A percentile compares a stretch with the other conserved stretches of the same genome.
These are phyloP conservation scores for Nannoperca australis DNA, from an alignment of 2,797 vertebrate species.

Conservation along the genomic window DNA sequence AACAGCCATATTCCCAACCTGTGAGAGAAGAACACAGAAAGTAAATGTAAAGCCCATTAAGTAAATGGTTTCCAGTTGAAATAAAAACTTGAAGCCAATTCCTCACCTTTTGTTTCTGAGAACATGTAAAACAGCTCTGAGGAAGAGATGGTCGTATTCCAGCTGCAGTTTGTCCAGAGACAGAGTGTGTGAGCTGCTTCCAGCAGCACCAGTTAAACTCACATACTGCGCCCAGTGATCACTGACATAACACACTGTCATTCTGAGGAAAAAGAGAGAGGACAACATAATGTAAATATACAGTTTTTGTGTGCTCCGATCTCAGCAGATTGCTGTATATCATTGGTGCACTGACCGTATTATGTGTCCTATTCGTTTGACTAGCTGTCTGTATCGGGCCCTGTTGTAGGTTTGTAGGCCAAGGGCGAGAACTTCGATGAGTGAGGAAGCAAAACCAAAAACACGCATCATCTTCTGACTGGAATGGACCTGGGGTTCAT, in stretches of 20 bases:
- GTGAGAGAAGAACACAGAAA: constrained; percentile 30
- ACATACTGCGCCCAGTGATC: constrained; percentile 97
- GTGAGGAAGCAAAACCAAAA: constrained; percentile 94
- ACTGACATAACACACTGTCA: constrained; percentile 95
- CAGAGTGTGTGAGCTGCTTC: constrained; percentile 81
- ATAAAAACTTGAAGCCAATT: background rate
- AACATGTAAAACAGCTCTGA: constrained; percentile 93
- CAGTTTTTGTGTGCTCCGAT: background rate
- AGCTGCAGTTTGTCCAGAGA: constrained; percentile 93
- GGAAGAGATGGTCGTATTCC: constrained; percentile 96
- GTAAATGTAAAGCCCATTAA: background rate
- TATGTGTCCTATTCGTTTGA: constrained; percentile 95
- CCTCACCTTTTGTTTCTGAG: constrained; percentile 95
- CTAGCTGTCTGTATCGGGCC: constrained; percentile 94
- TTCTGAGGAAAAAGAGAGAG: constrained; percentile 79
- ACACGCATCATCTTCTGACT: constrained; percentile 98
- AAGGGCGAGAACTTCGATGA: constrained; percentile 92
- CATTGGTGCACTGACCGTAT: constrained; percentile 88
- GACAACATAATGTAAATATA: background rate
- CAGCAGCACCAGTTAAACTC: constrained; percentile 76
- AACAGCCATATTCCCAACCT: constrained; percentile 98
- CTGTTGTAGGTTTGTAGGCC: constrained; percentile 97
- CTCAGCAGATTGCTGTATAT: background rate
- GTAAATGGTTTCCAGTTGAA: background rate
- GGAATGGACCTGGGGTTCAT: constrained; percentile 91